Base-by-base conservation (phyloP, 92 coral and sea anemone genomes). In the Nematostella vectensis region DNA sequence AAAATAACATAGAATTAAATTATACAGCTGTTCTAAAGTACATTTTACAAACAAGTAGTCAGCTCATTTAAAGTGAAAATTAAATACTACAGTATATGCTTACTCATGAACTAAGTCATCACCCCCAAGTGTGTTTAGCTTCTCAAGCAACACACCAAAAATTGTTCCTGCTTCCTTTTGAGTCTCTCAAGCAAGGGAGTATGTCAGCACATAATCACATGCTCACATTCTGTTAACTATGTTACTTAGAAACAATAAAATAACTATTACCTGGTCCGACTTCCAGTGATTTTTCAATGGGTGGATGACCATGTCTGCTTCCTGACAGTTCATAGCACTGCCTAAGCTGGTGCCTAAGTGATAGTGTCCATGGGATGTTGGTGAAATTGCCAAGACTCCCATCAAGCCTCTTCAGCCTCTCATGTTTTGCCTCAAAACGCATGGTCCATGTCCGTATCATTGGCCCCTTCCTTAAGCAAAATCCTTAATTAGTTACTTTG, bases 41-140 rank as follows among this genome's bases (percentile, higher is more conserved):
- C 40, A 15, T 33, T 33, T 33, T 33, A 33, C n/a, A n/a, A n/a
- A n/a, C n/a, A n/a, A n/a, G n/a, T n/a, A n/a, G n/a, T n/a, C n/a
- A n/a, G n/a, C n/a, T n/a, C n/a, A n/a, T n/a, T n/a, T n/a, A n/a
- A n/a, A n/a, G n/a, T n/a, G n/a, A n/a, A n/a, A n/a, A n/a, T n/a
- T n/a, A n/a, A n/a, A n/a, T n/a, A n/a, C n/a, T n/a, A n/a, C n/a
- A n/a, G n/a, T n/a, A n/a, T 36, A 15, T 36, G 18, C 51, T 45
- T 45, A 45, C 51, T 45, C 51, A 45, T 45, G 51, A 17, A 45
- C 21, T 10, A 8, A 9, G 23, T 45, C 51, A 19, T 45, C 11
- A 17, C 23, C 11, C 23, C 21, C 51, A 4, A 45, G 51, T 4
- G 51, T 45, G 21, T 45, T 22, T 6, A 45, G 11, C 51, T 6